These are phyloP conservation scores for Barnardius zonarius DNA, from an alignment of 2,113 vertebrate species.

Conservation along the genomic window DNA sequence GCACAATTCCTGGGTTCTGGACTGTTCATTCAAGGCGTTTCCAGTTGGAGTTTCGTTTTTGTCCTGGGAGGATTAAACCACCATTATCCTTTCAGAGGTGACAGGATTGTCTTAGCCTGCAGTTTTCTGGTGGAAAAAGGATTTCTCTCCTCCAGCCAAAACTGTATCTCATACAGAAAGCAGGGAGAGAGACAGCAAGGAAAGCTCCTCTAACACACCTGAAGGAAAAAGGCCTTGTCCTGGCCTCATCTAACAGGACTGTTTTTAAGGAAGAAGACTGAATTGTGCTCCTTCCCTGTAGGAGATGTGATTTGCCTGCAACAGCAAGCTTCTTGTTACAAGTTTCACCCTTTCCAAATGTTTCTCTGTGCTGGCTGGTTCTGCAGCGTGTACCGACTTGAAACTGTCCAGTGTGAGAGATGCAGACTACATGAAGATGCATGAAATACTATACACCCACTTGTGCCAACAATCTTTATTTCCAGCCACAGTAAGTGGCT, in stretches of 20 bases:
- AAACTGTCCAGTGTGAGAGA: neutral
- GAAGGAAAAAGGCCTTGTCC: neutral
- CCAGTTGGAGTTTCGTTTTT: neutral
- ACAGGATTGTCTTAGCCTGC: neutral
- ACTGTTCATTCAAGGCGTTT: neutral
- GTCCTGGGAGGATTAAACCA: neutral
- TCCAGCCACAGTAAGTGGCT: neutral
- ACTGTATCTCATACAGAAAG: neutral
- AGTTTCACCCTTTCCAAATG: constrained; percentile 26
- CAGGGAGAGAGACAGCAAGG: neutral
- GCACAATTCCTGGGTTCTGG: neutral
- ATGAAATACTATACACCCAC: neutral
- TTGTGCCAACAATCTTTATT: neutral
- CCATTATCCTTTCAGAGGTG: neutral
- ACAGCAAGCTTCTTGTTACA: neutral
- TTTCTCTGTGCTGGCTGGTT: neutral
- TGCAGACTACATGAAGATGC: neutral
- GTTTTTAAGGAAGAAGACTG: neutral
- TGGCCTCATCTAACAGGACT: neutral
- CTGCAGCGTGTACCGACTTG: neutral
- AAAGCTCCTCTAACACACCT: neutral
- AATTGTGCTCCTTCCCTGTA: neutral
- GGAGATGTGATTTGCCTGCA: neutral
- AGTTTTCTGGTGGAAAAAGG: neutral
- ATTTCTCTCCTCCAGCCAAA: neutral